Evolutionary conservation across 1,140 invertebrate species (phyloP), one percentile per base, ranked within the genome.

Genomic region (Drosophila baimaii): DNA sequence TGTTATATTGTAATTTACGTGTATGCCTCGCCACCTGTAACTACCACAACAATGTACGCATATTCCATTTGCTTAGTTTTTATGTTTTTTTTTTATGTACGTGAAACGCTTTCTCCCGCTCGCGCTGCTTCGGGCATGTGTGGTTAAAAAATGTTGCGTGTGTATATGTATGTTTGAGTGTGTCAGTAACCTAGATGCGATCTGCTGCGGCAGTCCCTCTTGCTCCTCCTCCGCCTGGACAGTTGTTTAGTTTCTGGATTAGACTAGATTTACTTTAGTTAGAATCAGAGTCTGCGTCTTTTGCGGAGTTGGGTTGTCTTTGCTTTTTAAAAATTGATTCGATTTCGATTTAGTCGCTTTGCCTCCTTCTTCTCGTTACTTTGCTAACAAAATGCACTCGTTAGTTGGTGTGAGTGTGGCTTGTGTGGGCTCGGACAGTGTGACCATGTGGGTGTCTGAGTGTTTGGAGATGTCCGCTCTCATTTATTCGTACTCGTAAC

Each of bases 31-130:
- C 57, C 57, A 62, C 61, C 71, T 73, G 72, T 81, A 79, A 81
- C 80, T 90, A 91, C 90, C 83, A 91, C 90, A 91, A 90, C 85
- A 91, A 91, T 77, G 64, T 77, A 77, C 86, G 77, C 62, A 77
- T 79, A 82, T 88, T 82, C 61, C 57, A 75, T 77, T 77, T 51
- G 56, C 55, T 81, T 65, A 66, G 57, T 71, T 77, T 71, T 77
- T 70, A 62, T 54, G 31, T 78, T 73, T 74, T 66, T 54, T 19
- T 78, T 73, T 74, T 66, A 56, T 81, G 70, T 81, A 59, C 66
- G 54, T 81, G 70, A 81, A 75, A 58, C 63, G 74, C 27, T 52
- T 19, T 55, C 19, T 62, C 37, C 44, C 44, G 54, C 21, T 69
- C 70, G 49, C 46, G 35, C 13, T 69, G 65, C 43, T 63, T 63